Percentiles rank a stretch among this genome's conserved stretches.
Evolutionary conservation across 1,140 invertebrate genomes (phyloP).

Genomic region (Cydia pomonella): DNA sequence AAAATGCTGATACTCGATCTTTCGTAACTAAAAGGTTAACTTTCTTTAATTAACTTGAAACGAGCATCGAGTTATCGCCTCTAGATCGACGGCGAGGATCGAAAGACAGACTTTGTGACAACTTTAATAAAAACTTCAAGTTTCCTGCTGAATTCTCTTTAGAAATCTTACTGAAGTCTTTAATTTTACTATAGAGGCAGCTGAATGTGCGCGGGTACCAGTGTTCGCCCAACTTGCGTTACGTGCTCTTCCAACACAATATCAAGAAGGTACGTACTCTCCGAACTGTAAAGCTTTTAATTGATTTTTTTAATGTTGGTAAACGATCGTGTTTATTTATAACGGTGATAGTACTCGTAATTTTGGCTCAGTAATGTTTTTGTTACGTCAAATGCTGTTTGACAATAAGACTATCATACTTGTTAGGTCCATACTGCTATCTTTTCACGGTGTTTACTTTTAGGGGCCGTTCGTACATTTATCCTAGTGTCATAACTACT

Average conservation of each 20-base stretch:
- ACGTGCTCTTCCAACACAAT: slow-evolving; percentile 92
- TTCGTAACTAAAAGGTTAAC: slow-evolving; percentile 19
- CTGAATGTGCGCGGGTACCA: slow-evolving; percentile 91
- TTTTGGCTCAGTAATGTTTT: too few relatives aligned
- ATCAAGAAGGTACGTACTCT: slow-evolving; percentile 87
- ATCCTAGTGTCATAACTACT: too few relatives aligned
- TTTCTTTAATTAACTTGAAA: slow-evolving; percentile 29
- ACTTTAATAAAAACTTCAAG: slow-evolving; percentile 23
- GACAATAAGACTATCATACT: too few relatives aligned
- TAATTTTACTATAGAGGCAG: slow-evolving; percentile 84
- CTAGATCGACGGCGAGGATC: slow-evolving; percentile 15
- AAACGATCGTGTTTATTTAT: slow-evolving; percentile 36
- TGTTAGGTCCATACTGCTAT: too few relatives aligned
- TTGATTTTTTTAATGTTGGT: slow-evolving; percentile 46
- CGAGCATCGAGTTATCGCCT: slow-evolving; percentile 29
- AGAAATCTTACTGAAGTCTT: slow-evolving; percentile 13
- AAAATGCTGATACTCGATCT: slow-evolving; percentile 9
- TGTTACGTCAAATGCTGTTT: too few relatives aligned
- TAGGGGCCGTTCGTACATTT: too few relatives aligned
- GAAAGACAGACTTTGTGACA: slow-evolving; percentile 23
- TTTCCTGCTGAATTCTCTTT: slow-evolving; percentile 2
- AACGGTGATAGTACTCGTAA: too few relatives aligned
- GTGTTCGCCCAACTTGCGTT: slow-evolving; percentile 89
- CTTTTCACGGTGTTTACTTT: too few relatives aligned
- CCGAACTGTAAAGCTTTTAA: slow-evolving; percentile 46